phyloP scores from a whole-genome alignment of 2,797 vertebrate genomes.

The Spea hammondii region DNA sequence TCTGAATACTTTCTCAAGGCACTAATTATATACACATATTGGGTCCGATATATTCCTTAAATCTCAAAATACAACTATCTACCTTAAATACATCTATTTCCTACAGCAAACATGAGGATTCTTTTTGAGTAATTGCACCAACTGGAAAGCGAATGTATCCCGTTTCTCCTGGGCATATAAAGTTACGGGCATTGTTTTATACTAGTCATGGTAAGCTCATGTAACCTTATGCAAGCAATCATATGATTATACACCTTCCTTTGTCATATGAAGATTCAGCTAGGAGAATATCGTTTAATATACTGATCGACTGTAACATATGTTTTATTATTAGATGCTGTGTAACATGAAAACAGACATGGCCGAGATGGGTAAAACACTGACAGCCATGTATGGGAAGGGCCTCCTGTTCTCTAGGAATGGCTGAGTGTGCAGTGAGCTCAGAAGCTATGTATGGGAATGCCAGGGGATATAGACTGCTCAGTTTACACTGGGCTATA shows the following conservation, averaged over 20 bases:
- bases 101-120: too few relatives aligned
- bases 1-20: too few relatives aligned
- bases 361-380: slow-evolving; percentile 11
- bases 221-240: background rate
- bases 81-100: too few relatives aligned
- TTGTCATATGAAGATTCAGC: too few relatives aligned
- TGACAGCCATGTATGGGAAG: slow-evolving; percentile 63
- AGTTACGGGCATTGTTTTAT: background rate
- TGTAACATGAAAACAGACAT: background rate
- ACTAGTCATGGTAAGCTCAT: too few relatives aligned
- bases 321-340: background rate
- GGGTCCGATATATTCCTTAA: too few relatives aligned
- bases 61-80: too few relatives aligned
- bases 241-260: background rate
- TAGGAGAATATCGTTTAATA: too few relatives aligned
- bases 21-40: too few relatives aligned
- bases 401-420: slow-evolving; percentile 58
- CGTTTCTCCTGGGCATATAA: background rate
- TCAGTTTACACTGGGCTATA: slow-evolving; percentile 69
- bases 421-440: slow-evolving; percentile 69
- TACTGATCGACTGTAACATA: background rate
- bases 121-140: background rate
- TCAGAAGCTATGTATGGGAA: slow-evolving; percentile 67
- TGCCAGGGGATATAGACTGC: slow-evolving; percentile 56
- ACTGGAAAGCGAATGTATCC: background rate